A percentile compares a stretch with the other conserved stretches of the same genome.
phyloP scores from a whole-genome alignment of 2,888 invertebrate genomes.

The Bruchidius siliquastri region DNA sequence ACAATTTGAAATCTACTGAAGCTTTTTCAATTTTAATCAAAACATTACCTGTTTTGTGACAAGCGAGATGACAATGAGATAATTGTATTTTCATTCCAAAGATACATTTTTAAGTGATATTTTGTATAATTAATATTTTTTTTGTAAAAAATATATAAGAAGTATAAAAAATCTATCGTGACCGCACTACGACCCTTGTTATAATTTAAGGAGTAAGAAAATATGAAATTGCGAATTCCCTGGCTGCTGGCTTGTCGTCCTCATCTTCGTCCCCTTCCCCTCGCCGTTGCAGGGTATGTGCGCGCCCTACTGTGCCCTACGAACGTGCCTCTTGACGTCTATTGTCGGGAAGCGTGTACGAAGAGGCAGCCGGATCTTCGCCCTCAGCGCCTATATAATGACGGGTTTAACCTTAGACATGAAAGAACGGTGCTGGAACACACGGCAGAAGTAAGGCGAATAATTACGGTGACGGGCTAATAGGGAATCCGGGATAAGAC shows the following conservation, averaged over 20 bases:
- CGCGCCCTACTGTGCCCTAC: conserved; percentile 36
- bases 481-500: not conserved
- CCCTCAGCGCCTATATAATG: conserved; percentile 47
- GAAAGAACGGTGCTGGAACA: not conserved
- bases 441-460: not conserved
- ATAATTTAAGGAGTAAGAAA: conserved; percentile 21
- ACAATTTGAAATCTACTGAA: too few species aligned
- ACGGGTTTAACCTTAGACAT: conserved; percentile 43
- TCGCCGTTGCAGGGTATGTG: conserved; percentile 22
- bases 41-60: too few species aligned
- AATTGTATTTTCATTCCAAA: too few species aligned
- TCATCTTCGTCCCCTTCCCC: conserved; percentile 32
- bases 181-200: conserved; percentile 23
- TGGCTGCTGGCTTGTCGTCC: conserved; percentile 7
- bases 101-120: too few species aligned
- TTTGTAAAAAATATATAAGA: too few species aligned
- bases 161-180: conserved; percentile 8
- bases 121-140: too few species aligned
- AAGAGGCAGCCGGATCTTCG: conserved; percentile 21
- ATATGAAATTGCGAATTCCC: conserved; percentile 25
- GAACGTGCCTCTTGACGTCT: conserved; percentile 49
- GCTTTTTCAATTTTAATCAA: too few species aligned
- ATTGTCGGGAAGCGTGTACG: conserved; percentile 48
- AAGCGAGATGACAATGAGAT: too few species aligned
- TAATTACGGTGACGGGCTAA: not conserved